Evolutionary conservation across 2,113 vertebrate species (phyloP).

Genomic region (Ploceus nigricollis): DNA sequence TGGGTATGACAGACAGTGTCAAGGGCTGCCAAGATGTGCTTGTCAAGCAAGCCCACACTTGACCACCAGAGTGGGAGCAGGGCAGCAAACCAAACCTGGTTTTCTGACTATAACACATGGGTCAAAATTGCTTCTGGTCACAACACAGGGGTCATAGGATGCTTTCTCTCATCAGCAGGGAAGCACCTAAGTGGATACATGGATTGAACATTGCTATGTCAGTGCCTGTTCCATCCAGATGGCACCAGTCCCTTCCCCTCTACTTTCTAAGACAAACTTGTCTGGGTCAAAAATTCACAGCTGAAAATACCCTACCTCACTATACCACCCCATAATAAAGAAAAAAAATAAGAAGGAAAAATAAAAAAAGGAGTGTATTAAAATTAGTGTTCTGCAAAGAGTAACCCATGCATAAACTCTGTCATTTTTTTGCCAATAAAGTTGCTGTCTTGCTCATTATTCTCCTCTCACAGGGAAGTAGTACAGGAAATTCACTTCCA

Average conservation of each 20-base stretch:
- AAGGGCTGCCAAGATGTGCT: background rate
- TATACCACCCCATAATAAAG: background rate
- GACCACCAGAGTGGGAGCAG: background rate
- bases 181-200: background rate
- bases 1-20: background rate
- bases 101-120: background rate
- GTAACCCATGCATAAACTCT: background rate
- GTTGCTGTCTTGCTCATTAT: background rate
- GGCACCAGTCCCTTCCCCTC: background rate
- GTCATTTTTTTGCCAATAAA: background rate
- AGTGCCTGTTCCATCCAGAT: background rate
- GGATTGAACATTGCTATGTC: background rate
- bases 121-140: background rate
- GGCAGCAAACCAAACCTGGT: background rate
- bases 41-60: background rate
- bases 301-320: background rate
- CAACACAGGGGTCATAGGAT: background rate
- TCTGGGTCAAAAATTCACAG: background rate
- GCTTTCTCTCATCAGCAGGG: background rate
- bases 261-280: background rate
- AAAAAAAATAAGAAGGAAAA: background rate
- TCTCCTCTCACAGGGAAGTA: background rate
- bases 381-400: background rate
- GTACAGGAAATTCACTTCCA: background rate
- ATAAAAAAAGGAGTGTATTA: rapidly evolving